Percentiles rank a stretch among this genome's conserved stretches.
phyloP scores from a whole-genome alignment of 2,113 vertebrate genomes.

The Lepus timidus region DNA sequence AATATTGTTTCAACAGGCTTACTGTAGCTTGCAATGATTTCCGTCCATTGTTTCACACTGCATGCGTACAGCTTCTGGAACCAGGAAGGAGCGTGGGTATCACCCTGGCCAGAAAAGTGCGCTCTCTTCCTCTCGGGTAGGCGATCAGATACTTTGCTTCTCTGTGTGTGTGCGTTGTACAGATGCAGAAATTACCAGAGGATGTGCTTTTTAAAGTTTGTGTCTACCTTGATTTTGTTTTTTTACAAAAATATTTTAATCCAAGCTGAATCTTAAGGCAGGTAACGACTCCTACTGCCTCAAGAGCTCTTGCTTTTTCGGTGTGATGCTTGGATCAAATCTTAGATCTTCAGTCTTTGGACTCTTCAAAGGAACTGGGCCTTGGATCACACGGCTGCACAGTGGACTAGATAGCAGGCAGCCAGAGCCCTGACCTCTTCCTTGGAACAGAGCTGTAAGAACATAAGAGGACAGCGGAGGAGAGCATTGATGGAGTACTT shows the following conservation, averaged over 20 bases:
- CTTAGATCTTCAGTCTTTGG: not conserved
- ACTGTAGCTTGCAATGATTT: constrained; percentile 83
- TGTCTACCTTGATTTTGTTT: not conserved
- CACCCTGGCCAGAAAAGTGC: constrained; percentile 47
- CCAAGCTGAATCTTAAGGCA: not conserved
- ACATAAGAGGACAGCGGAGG: not conserved
- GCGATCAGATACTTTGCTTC: constrained; percentile 4
- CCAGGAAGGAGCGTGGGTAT: constrained; percentile 80
- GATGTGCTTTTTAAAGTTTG: not conserved
- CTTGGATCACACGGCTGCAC: not conserved
- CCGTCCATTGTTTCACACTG: constrained; percentile 85
- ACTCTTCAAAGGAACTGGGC: constrained; percentile 4
- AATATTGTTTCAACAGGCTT: constrained; percentile 71
- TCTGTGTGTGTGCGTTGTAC: not conserved
- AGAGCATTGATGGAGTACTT: not conserved
- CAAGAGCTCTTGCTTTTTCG: not conserved
- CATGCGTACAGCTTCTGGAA: constrained; percentile 69
- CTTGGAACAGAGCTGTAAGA: constrained; percentile 25
- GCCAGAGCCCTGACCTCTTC: constrained; percentile 66
- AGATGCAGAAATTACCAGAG: not conserved
- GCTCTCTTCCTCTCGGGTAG: constrained; percentile 68
- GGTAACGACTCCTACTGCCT: not conserved
- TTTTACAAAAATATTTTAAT: not conserved
- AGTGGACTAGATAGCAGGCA: constrained; percentile 3
- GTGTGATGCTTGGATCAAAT: not conserved